These are phyloP conservation scores for Dascyllus trimaculatus DNA, from an alignment of 2,113 vertebrate species.

Conservation along the genomic window DNA sequence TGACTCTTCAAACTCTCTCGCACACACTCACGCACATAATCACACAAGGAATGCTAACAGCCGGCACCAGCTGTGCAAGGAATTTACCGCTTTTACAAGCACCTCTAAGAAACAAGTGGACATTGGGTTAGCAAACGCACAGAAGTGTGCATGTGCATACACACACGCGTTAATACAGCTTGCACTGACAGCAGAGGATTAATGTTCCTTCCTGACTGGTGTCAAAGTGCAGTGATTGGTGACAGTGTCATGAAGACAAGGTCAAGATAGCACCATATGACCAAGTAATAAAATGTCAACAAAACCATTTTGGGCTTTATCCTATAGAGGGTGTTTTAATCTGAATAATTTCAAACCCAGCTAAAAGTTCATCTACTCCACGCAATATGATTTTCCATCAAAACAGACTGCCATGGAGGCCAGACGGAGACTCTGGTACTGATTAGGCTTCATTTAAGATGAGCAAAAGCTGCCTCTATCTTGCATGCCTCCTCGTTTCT, in stretches of 20 bases:
- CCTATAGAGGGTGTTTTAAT: background rate
- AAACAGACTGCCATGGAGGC: background rate
- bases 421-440: background rate
- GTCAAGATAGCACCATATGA: conserved; percentile 5
- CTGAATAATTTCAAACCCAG: background rate
- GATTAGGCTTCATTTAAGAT: conserved; percentile 1
- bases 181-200: conserved; percentile 36
- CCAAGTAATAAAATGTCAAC: background rate
- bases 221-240: conserved; percentile 26
- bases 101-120: conserved; percentile 62
- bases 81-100: conserved; percentile 83
- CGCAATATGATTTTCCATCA: background rate
- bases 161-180: conserved; percentile 43
- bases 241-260: conserved; percentile 27
- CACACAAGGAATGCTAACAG: conserved; percentile 80
- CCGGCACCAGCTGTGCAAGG: conserved; percentile 83
- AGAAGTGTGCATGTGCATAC: background rate
- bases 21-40: conserved; percentile 20
- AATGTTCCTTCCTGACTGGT: conserved; percentile 29
- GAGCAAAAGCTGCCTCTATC: background rate
- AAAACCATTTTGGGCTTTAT: conserved; percentile 8
- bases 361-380: background rate
- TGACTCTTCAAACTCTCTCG: conserved; percentile 32
- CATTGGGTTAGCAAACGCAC: conserved; percentile 23
- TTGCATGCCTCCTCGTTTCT: background rate